phyloP scores from a whole-genome alignment of 2,797 vertebrate species.

The Gorsachius magnificus region DNA sequence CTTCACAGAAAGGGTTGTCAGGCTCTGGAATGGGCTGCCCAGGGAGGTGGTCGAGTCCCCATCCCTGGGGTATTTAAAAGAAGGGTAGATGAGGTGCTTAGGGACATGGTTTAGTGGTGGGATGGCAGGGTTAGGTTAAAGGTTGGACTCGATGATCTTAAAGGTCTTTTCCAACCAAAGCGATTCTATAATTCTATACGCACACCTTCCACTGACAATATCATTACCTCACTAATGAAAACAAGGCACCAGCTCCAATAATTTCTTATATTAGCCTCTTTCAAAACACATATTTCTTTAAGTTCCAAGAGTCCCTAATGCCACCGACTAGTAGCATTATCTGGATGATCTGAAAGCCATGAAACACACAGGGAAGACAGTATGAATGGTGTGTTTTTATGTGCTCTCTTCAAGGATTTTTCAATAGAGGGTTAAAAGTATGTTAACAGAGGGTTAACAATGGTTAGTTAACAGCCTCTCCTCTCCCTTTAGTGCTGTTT shows the following conservation, averaged over 20 bases:
- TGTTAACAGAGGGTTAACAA: background rate
- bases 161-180: too few relatives aligned
- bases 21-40: too few relatives aligned
- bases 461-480: background rate
- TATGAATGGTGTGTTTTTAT: background rate
- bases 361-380: background rate
- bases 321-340: background rate
- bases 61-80: too few relatives aligned
- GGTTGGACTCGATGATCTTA: too few relatives aligned
- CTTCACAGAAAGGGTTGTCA: too few relatives aligned
- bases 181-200: background rate
- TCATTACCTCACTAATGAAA: background rate
- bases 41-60: too few relatives aligned
- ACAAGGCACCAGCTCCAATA: background rate
- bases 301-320: background rate
- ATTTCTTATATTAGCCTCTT: background rate
- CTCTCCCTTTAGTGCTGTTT: background rate
- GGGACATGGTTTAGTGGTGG: too few relatives aligned
- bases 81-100: too few relatives aligned
- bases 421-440: background rate
- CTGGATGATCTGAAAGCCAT: background rate
- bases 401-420: background rate
- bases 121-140: too few relatives aligned
- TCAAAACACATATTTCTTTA: background rate
- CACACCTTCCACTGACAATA: background rate